Evolutionary conservation across 2,888 invertebrate species (phyloP).

Genomic region (Pyrocoelia pectoralis): DNA sequence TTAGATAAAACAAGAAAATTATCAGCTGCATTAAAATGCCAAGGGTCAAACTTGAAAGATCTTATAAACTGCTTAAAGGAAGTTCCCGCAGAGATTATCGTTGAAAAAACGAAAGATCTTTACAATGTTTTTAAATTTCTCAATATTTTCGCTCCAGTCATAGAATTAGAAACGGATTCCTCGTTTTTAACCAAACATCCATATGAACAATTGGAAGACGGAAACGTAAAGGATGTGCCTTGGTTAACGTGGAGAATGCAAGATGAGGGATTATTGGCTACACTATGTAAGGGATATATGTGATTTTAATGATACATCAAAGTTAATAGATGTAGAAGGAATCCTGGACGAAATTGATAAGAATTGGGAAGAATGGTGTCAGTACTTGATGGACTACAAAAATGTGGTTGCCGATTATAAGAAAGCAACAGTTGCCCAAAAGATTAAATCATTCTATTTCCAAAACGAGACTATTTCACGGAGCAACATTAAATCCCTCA

Average conservation of each 20-base stretch:
- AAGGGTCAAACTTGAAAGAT: slow-evolving; percentile 60
- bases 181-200: slow-evolving; percentile 75
- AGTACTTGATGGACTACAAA: slow-evolving; percentile 47
- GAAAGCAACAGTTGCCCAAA: slow-evolving; percentile 41
- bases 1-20: slow-evolving; percentile 67
- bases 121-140: slow-evolving; percentile 56
- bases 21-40: slow-evolving; percentile 69
- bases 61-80: slow-evolving; percentile 70
- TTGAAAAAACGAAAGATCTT: slow-evolving; percentile 56
- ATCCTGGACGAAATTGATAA: slow-evolving; percentile 54
- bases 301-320: no score
- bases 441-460: slow-evolving; percentile 48
- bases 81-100: slow-evolving; percentile 65
- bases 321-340: no score
- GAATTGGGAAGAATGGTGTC: slow-evolving; percentile 47
- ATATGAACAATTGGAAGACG: slow-evolving; percentile 66
- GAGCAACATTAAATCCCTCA: slow-evolving; percentile 43
- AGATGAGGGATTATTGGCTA: slow-evolving; percentile 67
- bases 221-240: slow-evolving; percentile 70
- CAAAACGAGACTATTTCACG: slow-evolving; percentile 39
- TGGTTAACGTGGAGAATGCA: slow-evolving; percentile 73
- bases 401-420: slow-evolving; percentile 42
- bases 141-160: slow-evolving; percentile 70
- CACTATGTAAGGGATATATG: no score
- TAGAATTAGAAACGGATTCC: slow-evolving; percentile 65